Base-by-base conservation (phyloP, 2,888 invertebrate genomes). In the Gonocerus acuteangulatus region DNA sequence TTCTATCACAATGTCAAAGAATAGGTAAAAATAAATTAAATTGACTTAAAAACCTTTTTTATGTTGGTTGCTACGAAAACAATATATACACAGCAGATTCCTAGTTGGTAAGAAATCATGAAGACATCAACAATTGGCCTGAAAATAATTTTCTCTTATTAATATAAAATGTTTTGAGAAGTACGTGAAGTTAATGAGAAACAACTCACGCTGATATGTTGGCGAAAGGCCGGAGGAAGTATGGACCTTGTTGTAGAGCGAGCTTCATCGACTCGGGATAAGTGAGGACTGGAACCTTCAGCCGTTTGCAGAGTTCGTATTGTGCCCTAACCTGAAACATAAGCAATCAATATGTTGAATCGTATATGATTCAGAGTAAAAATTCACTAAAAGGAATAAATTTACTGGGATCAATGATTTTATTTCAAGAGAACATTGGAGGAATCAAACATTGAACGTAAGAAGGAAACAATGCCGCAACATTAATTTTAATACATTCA, bases 71-170 rank as follows among this genome's bases (percentile, higher is more conserved):
- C 82, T 49, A 89, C 82, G 72, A 90, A 90, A 18, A 90, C 83
- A 64, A 87, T 81, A 76, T 91, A 93, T 18, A 92, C 88, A 72
- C 88, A 87, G 73, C 93, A 93, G 69, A 92, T 87, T 60, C 93
- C 93, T 65, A 92, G 76, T 75, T 94, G 93, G 73, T 92, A 92
- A 34, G 87, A 78, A 68, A 90, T 82, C 66, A 86, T 78, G 73
- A 86, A 86, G 49, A 80, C 74, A 72, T 86, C 84, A 42, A 85
- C 83, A 48, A 83, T 70, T 36, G 74, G 69, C 68, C 80, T 80
- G 72, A 63, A 76, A 76, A 69, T 68, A 66, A 32, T 6, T 9
- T 32, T 32, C 11, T 9, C 11, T 32, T 32, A 11, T 32, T 6
- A 32, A 9, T n/a, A n/a, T n/a, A n/a, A n/a, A n/a, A n/a, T n/a